Evolutionary conservation across 2,888 invertebrate genomes (phyloP), one percentile per base, ranked within the genome.

Genomic region (Ophion slaviceki): DNA sequence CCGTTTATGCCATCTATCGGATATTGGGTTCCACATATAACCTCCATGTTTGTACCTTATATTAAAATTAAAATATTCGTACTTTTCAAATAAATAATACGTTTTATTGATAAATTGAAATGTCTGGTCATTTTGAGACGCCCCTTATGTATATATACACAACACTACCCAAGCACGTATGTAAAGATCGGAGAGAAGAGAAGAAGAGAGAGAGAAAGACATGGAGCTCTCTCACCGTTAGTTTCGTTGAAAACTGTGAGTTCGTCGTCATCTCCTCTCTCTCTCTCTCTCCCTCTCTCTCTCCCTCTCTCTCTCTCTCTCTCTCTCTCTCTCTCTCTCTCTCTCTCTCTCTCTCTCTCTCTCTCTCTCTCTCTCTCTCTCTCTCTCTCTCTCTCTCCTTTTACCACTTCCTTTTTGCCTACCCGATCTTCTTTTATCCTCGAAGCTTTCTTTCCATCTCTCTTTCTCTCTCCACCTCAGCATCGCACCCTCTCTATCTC

Each of bases 181-280:
- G 75, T 45, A 47, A 59, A 80, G 59, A 79, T 68, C 36, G 78
- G 61, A 77, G 59, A 53, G 67, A 57, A 36, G 36, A 57, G 32
- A 40, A 64, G 32, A 36, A 67, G 8, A 20, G 36, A 24, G 57
- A 28, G 45, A 68, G 45, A 32, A 53, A 62, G 24, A 59, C 68
- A 78, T 61, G 47, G 71, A 67, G 66, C 36, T 68, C 77, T 72
- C 79, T 82, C 85, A 82, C 82, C 85, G 85, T 85, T 82, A 85
- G 82, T 82, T 80, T 82, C 85, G 76, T 71, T 82, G 85, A 85
- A 82, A 85, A 85, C 80, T 40, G 74, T 68, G 68, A 83, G 82
- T 67, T 62, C 53, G 68, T 75, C 82, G 17, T 53, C 11, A 59
- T 75, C 75, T 68, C 47, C 82, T 85, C 75, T 68, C 75, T 77